These are phyloP conservation scores for Aeoliscus strigatus DNA, from an alignment of 2,797 vertebrate genomes.

Conservation along the genomic window DNA sequence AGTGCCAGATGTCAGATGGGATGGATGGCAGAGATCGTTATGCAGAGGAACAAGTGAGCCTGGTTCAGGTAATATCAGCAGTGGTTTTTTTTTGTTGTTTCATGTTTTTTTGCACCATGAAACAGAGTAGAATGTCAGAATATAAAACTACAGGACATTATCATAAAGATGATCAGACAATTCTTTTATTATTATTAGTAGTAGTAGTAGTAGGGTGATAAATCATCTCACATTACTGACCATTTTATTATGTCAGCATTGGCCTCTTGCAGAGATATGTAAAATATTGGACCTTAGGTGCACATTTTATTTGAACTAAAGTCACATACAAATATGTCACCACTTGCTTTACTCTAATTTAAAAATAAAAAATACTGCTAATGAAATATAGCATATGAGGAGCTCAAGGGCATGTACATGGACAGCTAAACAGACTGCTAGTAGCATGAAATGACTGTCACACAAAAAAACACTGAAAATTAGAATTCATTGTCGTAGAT, in stretches of 20 bases:
- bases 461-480: too few species aligned
- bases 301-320: constrained; percentile 10
- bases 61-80: constrained; percentile 54
- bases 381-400: constrained; percentile 1
- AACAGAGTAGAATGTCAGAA: constrained; percentile 29
- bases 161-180: too few species aligned
- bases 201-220: constrained; percentile 14
- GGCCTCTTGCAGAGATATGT: constrained; percentile 3
- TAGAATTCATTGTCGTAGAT: too few species aligned
- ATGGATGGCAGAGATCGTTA: constrained; percentile 65
- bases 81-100: constrained; percentile 39
- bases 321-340: neutral
- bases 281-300: constrained; percentile 6
- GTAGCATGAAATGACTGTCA: too few species aligned
- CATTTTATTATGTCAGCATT: constrained; percentile 5
- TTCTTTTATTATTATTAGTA: too few species aligned
- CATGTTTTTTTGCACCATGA: constrained; percentile 36
- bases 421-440: neutral
- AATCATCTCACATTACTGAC: constrained; percentile 3
- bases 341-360: neutral
- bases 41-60: constrained; percentile 50
- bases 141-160: constrained; percentile 21
- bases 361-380: neutral
- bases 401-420: neutral
- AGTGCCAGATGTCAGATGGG: constrained; percentile 66